Evolutionary conservation across 2,888 invertebrate genomes (phyloP).

Genomic region (Stratiomys singularior): DNA sequence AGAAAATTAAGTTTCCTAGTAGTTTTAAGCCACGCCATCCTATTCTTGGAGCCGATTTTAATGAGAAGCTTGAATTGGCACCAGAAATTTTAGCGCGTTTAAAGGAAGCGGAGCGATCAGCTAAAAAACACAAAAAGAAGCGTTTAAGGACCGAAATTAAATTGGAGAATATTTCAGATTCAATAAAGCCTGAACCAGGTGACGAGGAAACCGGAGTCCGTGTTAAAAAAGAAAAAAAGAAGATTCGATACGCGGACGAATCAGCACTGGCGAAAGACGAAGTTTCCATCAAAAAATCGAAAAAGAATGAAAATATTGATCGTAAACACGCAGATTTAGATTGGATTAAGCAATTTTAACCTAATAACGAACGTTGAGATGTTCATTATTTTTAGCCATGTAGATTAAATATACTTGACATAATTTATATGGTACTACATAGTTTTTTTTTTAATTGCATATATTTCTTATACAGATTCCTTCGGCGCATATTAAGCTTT

Average conservation of each 20-base stretch:
- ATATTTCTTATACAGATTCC: too few relatives aligned
- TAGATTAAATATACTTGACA: too few relatives aligned
- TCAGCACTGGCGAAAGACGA: neutral
- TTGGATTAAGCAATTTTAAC: slow-evolving; percentile 34
- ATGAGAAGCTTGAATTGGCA: slow-evolving; percentile 53
- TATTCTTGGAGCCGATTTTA: slow-evolving; percentile 56
- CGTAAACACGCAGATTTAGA: neutral
- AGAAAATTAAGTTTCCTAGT: slow-evolving; percentile 54
- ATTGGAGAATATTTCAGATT: neutral
- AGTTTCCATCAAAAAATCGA: neutral
- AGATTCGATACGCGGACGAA: neutral
- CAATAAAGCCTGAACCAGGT: neutral
- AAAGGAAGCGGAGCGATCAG: slow-evolving; percentile 37
- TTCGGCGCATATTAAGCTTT: too few relatives aligned
- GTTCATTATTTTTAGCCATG: too few relatives aligned
- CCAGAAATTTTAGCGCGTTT: slow-evolving; percentile 53
- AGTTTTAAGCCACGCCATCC: slow-evolving; percentile 57
- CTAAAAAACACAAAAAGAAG: neutral
- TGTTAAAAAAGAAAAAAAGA: slow-evolving; percentile 17
- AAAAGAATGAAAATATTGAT: neutral
- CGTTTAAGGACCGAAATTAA: neutral
- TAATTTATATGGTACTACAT: too few relatives aligned
- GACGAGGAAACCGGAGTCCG: neutral
- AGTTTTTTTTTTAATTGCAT: too few relatives aligned
- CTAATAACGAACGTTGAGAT: too few relatives aligned